A percentile compares a stretch with the other conserved stretches of the same genome.
phyloP scores from a whole-genome alignment of 2,888 invertebrate species.

The Ormyrus nitidulus region DNA sequence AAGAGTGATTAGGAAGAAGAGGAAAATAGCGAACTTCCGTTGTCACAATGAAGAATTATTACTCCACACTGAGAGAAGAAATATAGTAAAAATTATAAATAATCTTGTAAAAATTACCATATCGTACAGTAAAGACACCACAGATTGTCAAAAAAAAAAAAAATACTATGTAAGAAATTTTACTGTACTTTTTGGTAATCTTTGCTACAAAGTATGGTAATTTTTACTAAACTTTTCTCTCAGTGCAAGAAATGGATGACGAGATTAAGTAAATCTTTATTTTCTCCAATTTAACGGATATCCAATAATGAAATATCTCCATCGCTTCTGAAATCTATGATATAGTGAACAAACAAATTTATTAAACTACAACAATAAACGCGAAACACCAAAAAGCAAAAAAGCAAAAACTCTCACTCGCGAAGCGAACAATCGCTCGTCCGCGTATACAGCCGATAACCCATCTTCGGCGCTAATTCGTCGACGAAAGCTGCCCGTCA shows the following conservation, averaged over 20 bases:
- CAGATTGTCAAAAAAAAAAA: no score
- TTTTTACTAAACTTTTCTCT: no score
- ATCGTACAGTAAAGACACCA: background rate
- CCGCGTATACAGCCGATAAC: no score
- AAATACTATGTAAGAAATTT: no score
- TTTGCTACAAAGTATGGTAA: no score
- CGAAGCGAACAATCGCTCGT: no score
- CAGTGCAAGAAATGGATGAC: no score
- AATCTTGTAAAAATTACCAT: background rate
- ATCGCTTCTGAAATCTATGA: no score
- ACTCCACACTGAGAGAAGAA: background rate
- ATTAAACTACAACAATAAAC: background rate
- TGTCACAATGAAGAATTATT: conserved; percentile 1
- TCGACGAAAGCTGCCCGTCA: conserved; percentile 26
- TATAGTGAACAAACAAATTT: background rate
- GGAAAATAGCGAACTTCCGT: conserved; percentile 38
- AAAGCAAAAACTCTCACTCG: background rate
- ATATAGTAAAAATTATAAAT: background rate
- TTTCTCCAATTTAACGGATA: no score
- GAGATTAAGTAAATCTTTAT: no score
- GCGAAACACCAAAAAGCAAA: background rate
- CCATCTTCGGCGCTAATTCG: conserved; percentile 44
- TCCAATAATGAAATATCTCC: no score
- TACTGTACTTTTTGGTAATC: no score
- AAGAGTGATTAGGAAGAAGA: conserved; percentile 2